These are phyloP conservation scores for Cheilosia grossa DNA, from an alignment of 2,888 invertebrate genomes.

Conservation along the genomic window DNA sequence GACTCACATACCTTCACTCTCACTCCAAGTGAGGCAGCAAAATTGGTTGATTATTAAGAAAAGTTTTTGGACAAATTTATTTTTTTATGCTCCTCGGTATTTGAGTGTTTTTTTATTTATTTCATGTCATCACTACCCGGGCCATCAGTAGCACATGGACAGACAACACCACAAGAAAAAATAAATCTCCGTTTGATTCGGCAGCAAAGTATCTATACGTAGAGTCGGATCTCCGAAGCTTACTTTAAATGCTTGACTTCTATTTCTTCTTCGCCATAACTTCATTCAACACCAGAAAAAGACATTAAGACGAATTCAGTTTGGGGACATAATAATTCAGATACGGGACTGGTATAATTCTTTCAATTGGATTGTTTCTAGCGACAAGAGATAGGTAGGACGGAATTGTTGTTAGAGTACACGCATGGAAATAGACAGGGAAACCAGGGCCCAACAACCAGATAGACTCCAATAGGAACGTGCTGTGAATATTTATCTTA, in stretches of 20 bases:
- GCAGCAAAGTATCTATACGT: neutral
- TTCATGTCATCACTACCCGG: slow-evolving; percentile 57
- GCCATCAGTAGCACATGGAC: slow-evolving; percentile 16
- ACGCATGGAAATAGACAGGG: slow-evolving; percentile 4
- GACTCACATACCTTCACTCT: neutral
- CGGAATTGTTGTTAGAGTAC: neutral
- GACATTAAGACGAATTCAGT: slow-evolving; percentile 42
- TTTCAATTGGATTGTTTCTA: slow-evolving; percentile 60
- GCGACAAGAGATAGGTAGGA: neutral
- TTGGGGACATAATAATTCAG: slow-evolving; percentile 44
- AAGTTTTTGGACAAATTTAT: slow-evolving; percentile 47
- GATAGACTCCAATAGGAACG: slow-evolving; percentile 40
- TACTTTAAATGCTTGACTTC: slow-evolving; percentile 32
- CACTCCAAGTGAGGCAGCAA: slow-evolving; percentile 2
- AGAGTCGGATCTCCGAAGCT: slow-evolving; percentile 27
- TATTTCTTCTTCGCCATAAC: slow-evolving; percentile 38
- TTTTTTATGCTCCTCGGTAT: slow-evolving; percentile 50
- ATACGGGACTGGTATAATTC: slow-evolving; percentile 44
- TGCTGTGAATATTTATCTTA: slow-evolving; percentile 57
- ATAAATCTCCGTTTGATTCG: slow-evolving; percentile 42
- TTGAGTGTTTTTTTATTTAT: slow-evolving; percentile 42
- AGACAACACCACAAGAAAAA: neutral
- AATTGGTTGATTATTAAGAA: slow-evolving; percentile 56
- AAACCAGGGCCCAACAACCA: neutral
- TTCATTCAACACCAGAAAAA: slow-evolving; percentile 64